These are phyloP conservation scores for Meriones psammophilus DNA, from an alignment of 2,797 vertebrate genomes.

Conservation along the genomic window DNA sequence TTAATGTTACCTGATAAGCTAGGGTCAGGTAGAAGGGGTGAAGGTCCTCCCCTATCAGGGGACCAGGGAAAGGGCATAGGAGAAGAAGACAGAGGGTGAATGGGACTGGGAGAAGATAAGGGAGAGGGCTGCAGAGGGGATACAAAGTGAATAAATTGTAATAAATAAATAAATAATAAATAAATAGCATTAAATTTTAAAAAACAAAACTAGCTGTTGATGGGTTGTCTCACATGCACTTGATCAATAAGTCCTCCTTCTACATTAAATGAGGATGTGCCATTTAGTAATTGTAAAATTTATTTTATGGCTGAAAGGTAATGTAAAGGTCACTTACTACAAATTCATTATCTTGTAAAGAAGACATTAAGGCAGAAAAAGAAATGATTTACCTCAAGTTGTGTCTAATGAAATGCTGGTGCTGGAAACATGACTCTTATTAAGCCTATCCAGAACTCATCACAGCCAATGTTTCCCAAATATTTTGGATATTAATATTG, in stretches of 20 bases:
- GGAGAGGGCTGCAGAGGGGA: too few relatives aligned
- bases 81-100: too few relatives aligned
- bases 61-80: too few relatives aligned
- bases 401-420: background rate
- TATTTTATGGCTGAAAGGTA: constrained; percentile 21
- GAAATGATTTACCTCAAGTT: background rate
- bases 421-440: background rate
- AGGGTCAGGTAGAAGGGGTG: too few relatives aligned
- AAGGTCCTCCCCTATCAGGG: too few relatives aligned
- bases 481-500: background rate
- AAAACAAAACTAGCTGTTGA: background rate
- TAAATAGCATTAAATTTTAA: too few relatives aligned
- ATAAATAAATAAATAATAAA: too few relatives aligned
- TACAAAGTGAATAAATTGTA: too few relatives aligned
- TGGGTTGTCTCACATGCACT: background rate
- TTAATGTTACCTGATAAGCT: too few relatives aligned
- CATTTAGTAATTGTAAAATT: constrained; percentile 26
- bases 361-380: background rate
- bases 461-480: background rate
- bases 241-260: background rate
- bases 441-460: background rate
- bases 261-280: background rate
- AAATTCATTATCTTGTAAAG: constrained; percentile 47
- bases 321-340: background rate
- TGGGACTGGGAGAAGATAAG: too few relatives aligned